A percentile compares a stretch with the other conserved stretches of the same genome.
Evolutionary conservation across 2,797 vertebrate genomes (phyloP).

Genomic region (Scomberomorus guttatus): DNA sequence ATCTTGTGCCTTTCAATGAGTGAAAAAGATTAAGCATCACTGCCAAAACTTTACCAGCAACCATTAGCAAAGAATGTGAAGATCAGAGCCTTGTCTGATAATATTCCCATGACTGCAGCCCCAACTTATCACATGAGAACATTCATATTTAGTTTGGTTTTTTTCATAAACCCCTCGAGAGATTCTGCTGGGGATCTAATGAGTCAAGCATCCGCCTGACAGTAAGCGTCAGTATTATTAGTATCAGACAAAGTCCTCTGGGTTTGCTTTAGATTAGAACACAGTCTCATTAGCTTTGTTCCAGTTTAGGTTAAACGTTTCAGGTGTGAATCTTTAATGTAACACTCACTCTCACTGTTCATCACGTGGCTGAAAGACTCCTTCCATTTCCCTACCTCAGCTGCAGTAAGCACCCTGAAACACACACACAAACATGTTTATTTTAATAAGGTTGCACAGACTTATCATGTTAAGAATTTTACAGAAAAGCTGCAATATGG

Average conservation of each 20-base stretch:
- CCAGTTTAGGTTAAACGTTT: not conserved
- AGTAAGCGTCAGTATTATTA: not conserved
- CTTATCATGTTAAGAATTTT: not conserved
- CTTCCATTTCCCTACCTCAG: constrained; percentile 92
- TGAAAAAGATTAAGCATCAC: not conserved
- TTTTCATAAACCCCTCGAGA: constrained; percentile 17
- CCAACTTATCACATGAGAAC: constrained; percentile 31
- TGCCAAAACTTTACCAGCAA: constrained; percentile 10
- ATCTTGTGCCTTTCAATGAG: not conserved
- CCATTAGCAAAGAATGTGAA: constrained; percentile 15
- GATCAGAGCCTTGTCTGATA: constrained; percentile 15
- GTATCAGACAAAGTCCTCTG: not conserved
- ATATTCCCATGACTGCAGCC: constrained; percentile 33
- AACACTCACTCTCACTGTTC: constrained; percentile 89
- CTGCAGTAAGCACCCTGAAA: constrained; percentile 83
- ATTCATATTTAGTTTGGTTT: constrained; percentile 6
- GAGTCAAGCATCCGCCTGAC: constrained; percentile 5
- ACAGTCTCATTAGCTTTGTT: not conserved
- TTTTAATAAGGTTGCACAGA: constrained; percentile 1
- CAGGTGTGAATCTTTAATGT: not conserved
- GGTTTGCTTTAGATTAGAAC: not conserved
- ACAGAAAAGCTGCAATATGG: not conserved
- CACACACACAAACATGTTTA: not conserved
- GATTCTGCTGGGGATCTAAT: constrained; percentile 6
- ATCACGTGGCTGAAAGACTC: constrained; percentile 91